Evolutionary conservation across 2,113 vertebrate species (phyloP).

Genomic region (Microcebus murinus): DNA sequence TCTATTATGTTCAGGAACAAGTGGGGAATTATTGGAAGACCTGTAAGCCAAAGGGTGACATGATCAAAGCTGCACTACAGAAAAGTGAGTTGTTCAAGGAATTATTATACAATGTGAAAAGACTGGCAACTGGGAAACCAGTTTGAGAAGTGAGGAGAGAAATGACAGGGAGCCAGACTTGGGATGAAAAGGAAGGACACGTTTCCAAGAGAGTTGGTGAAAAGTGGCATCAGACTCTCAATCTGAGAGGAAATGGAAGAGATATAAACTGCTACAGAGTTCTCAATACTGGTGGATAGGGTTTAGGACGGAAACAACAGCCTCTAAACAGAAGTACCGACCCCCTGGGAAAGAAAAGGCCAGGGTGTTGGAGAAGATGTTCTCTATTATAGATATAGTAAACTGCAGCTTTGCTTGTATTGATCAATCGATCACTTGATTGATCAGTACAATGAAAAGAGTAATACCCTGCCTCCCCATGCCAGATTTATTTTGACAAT

Average conservation of each 20-base stretch:
- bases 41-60: fast-evolving
- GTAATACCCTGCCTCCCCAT: not conserved
- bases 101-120: not conserved
- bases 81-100: not conserved
- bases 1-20: not conserved
- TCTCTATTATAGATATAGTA: not conserved
- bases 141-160: not conserved
- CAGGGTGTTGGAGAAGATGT: fast-evolving
- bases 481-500: not conserved
- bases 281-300: not conserved
- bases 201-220: fast-evolving
- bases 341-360: not conserved
- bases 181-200: fast-evolving
- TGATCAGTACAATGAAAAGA: not conserved
- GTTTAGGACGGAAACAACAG: not conserved
- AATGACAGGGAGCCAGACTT: not conserved
- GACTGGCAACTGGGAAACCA: not conserved
- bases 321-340: fast-evolving
- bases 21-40: not conserved
- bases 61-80: not conserved
- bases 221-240: no score
- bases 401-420: not conserved
- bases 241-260: not conserved
- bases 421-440: not conserved
- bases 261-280: fast-evolving